phyloP scores from a whole-genome alignment of 2,888 invertebrate species.

The Carabus problematicus region DNA sequence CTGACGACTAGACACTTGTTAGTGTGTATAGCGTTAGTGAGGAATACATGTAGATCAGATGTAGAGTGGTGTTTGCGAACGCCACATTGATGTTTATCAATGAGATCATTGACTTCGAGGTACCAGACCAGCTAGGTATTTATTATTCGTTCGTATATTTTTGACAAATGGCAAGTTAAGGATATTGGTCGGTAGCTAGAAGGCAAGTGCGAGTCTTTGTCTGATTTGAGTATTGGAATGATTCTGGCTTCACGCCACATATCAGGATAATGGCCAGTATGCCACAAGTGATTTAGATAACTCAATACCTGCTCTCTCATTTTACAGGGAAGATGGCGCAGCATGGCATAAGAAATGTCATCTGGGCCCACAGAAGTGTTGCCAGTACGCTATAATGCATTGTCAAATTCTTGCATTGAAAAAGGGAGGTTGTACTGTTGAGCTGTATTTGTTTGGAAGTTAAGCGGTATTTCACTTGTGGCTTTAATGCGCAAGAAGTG shows the following conservation, averaged over 20 bases:
- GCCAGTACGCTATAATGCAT: background rate
- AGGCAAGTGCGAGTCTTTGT: background rate
- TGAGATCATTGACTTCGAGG: background rate
- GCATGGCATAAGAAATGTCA: background rate
- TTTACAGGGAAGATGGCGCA: background rate
- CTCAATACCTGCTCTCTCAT: background rate
- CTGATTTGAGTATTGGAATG: background rate
- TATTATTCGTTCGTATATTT: slow-evolving; percentile 1
- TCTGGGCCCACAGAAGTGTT: slow-evolving; percentile 1
- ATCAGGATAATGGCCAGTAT: background rate
- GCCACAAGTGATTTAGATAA: background rate
- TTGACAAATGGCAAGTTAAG: slow-evolving; percentile 8
- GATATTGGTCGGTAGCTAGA: slow-evolving; percentile 6
- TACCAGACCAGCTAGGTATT: background rate
- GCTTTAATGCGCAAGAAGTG: no score
- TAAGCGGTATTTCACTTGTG: no score
- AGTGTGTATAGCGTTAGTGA: background rate
- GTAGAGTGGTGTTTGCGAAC: background rate
- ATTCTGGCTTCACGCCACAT: background rate
- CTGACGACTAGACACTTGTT: no score
- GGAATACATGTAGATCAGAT: background rate
- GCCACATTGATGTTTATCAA: background rate
- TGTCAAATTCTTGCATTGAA: background rate
- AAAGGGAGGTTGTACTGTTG: background rate
- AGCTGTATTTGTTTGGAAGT: background rate